These are phyloP conservation scores for Brachionus manjavacas DNA, from an alignment of 1,140 invertebrate species.

Conservation along the genomic window DNA sequence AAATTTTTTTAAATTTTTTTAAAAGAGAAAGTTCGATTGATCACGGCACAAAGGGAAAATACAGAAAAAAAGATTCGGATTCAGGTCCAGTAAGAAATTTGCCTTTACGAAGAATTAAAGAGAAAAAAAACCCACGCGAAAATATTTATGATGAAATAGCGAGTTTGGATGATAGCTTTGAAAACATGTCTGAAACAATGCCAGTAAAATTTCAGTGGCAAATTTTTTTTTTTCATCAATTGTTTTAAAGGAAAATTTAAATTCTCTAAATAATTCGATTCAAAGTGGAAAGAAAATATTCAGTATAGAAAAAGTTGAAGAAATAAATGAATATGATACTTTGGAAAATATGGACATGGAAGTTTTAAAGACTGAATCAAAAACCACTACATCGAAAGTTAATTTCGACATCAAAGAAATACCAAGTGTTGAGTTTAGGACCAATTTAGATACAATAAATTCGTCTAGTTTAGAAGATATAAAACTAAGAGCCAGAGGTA, in stretches of 20 bases:
- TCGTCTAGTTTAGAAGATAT: neutral
- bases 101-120: neutral
- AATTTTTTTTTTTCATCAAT: neutral
- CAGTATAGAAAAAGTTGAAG: neutral
- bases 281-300: neutral
- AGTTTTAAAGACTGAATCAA: neutral
- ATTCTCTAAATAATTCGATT: neutral
- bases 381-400: neutral
- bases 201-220: neutral
- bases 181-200: neutral
- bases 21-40: neutral
- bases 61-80: neutral
- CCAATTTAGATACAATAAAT: neutral
- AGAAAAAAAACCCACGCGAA: neutral
- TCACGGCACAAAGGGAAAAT: neutral
- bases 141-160: conserved; percentile 25
- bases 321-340: neutral
- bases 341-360: neutral
- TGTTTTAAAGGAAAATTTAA: neutral
- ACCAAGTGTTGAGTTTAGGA: neutral
- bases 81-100: neutral
- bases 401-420: neutral
- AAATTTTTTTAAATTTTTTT: neutral
- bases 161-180: neutral
- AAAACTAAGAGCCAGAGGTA: neutral